A percentile compares a stretch with the other conserved stretches of the same genome.
Conservation (phyloP, 2,888 invertebrate genomes). For the Nemotelus pantherinus region DNA sequence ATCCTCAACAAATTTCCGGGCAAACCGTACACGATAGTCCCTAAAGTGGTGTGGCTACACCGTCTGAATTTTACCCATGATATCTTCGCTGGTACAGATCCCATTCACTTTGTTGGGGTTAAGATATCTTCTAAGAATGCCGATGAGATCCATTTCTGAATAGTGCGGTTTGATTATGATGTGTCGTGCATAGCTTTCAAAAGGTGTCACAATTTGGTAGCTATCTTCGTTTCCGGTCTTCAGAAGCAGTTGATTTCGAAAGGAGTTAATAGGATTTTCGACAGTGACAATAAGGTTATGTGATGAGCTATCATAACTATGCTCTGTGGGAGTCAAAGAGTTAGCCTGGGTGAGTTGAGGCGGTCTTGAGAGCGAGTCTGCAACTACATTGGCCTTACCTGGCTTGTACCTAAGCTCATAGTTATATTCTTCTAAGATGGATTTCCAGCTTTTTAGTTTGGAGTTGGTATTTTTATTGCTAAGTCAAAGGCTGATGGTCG, state of each 20-base stretch:
- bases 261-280: slow-evolving; percentile 36
- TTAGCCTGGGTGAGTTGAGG: slow-evolving; percentile 22
- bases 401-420: slow-evolving; percentile 39
- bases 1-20: slow-evolving; percentile 35
- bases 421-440: slow-evolving; percentile 46
- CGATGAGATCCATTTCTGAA: background rate
- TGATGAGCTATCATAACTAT: slow-evolving; percentile 19
- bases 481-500: slow-evolving; percentile 13
- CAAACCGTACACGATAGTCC: slow-evolving; percentile 35
- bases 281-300: slow-evolving; percentile 20
- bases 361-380: slow-evolving; percentile 46
- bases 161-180: slow-evolving; percentile 16
- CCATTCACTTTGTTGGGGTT: slow-evolving; percentile 40
- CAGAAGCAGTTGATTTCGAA: slow-evolving; percentile 9
- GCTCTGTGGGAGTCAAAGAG: slow-evolving; percentile 5
- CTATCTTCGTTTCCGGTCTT: slow-evolving; percentile 10
- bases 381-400: slow-evolving; percentile 47
- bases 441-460: slow-evolving; percentile 51
- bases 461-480: slow-evolving; percentile 50
- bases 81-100: slow-evolving; percentile 19
- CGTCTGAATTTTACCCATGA: slow-evolving; percentile 44
- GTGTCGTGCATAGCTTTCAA: background rate
- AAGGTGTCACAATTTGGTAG: slow-evolving; percentile 8
- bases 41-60: slow-evolving; percentile 46
- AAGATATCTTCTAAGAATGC: slow-evolving; percentile 18